Evolutionary conservation across 2,113 vertebrate species (phyloP).

Genomic region (Daboia siamensis): DNA sequence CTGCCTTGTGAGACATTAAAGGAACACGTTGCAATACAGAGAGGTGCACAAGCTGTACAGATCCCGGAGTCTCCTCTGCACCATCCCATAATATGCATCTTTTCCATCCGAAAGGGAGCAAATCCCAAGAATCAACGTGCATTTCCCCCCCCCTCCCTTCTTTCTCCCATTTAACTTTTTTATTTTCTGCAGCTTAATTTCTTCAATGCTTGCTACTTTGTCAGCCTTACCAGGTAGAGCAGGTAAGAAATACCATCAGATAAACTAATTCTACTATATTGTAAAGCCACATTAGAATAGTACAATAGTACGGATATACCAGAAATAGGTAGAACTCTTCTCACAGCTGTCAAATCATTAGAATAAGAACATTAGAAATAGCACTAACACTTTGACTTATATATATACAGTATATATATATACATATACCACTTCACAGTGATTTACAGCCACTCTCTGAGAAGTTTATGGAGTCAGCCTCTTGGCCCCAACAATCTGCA

Average conservation of each 20-base stretch:
- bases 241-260: neutral
- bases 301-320: neutral
- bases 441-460: neutral
- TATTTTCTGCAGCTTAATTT: neutral
- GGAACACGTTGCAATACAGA: neutral
- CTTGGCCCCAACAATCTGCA: neutral
- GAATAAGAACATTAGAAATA: neutral
- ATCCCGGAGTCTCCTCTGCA: neutral
- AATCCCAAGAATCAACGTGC: neutral
- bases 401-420: too few species aligned
- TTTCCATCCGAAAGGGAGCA: neutral
- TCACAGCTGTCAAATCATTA: neutral
- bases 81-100: neutral
- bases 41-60: neutral
- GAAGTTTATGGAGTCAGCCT: neutral
- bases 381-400: too few species aligned
- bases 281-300: neutral
- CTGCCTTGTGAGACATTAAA: neutral
- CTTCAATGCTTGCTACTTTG: neutral
- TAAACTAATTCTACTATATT: neutral
- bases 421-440: too few species aligned
- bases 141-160: neutral
- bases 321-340: neutral
- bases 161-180: neutral
- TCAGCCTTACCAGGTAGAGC: neutral